Evolutionary conservation across 2,797 vertebrate species (phyloP).

Genomic region (Picus viridis): DNA sequence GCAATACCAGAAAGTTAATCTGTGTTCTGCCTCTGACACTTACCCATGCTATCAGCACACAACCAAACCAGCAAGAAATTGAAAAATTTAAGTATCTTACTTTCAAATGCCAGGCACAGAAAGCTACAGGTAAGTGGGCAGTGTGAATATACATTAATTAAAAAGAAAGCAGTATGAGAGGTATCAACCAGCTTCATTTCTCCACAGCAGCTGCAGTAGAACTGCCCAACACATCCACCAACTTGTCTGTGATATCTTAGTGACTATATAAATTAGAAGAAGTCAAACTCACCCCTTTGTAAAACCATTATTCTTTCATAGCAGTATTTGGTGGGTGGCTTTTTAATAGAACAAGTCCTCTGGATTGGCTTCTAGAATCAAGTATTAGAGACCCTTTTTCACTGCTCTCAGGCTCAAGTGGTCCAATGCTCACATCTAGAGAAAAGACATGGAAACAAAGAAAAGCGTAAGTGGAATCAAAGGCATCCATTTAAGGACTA

Average conservation of each 20-base stretch:
- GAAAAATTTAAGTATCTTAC: neutral
- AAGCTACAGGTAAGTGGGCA: neutral
- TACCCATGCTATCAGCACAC: neutral
- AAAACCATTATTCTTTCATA: neutral
- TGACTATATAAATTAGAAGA: neutral
- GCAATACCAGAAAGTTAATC: neutral
- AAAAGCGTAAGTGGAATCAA: neutral
- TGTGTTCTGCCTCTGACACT: neutral
- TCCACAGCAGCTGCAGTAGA: neutral
- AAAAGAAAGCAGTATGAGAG: neutral
- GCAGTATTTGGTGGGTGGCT: neutral
- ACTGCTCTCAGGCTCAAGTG: neutral
- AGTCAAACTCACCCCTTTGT: neutral
- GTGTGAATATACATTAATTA: fast-evolving
- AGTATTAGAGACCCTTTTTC: neutral
- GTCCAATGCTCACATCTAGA: neutral
- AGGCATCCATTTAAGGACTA: neutral
- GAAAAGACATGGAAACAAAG: neutral
- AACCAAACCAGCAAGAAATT: neutral
- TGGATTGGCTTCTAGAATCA: neutral
- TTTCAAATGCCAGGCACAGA: neutral
- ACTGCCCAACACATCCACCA: neutral
- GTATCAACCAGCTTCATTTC: neutral
- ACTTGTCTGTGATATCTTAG: neutral
- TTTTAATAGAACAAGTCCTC: neutral